Conservation (phyloP, 2,113 vertebrate genomes). For the Pedetes capensis region DNA sequence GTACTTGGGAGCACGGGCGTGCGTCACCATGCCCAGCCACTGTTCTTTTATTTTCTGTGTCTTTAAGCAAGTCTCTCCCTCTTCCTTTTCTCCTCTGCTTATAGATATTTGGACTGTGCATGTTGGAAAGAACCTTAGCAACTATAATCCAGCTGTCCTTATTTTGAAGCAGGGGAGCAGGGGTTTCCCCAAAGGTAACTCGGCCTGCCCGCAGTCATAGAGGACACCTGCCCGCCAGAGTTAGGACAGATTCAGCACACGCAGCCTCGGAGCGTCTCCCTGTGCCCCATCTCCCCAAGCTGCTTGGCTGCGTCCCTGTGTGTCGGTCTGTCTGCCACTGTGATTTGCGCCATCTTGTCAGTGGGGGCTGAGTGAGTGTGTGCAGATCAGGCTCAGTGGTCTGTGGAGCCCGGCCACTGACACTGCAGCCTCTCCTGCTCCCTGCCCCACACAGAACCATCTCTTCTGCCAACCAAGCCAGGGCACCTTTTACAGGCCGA, state of each 20-base stretch:
- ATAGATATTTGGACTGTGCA: not conserved
- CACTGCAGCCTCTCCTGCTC: not conserved
- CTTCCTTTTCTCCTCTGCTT: not conserved
- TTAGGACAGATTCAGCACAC: not conserved
- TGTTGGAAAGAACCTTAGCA: not conserved
- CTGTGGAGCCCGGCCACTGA: not conserved
- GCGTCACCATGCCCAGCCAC: no score
- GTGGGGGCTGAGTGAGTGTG: not conserved
- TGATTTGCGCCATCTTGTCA: not conserved
- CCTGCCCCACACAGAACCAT: not conserved
- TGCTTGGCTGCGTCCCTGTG: not conserved
- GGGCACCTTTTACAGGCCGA: fast-evolving
- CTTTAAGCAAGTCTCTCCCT: not conserved
- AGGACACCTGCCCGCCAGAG: fast-evolving
- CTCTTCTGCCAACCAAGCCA: not conserved
- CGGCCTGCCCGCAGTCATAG: fast-evolving
- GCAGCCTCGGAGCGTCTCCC: fast-evolving
- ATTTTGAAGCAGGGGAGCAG: not conserved
- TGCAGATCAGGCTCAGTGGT: not conserved
- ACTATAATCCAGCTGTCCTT: not conserved
- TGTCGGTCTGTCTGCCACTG: not conserved
- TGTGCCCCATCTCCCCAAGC: not conserved
- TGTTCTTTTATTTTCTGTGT: no score
- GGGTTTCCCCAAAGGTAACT: fast-evolving
- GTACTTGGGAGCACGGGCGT: not conserved